Evolutionary conservation across 2,888 invertebrate genomes (phyloP), one percentile per base, ranked within the genome.

Genomic region (Brachyptera risi): DNA sequence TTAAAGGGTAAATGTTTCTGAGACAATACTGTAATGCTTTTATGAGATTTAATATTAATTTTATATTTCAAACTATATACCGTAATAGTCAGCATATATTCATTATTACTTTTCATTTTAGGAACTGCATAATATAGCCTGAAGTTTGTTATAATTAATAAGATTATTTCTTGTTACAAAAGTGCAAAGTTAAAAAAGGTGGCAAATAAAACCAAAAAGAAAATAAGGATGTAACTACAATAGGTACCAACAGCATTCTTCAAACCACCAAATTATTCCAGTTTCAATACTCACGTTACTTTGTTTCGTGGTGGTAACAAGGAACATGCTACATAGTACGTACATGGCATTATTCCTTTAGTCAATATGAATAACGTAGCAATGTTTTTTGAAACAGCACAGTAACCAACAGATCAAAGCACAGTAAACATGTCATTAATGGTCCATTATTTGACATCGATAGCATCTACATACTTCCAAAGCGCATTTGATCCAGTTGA

Each of bases 131-230:
- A n/a, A n/a, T n/a, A n/a, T n/a, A n/a, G n/a, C n/a, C n/a, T n/a
- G n/a, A n/a, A n/a, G n/a, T n/a, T n/a, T n/a, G n/a, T n/a, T n/a
- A n/a, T n/a, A n/a, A n/a, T n/a, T n/a, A n/a, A n/a, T n/a, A n/a
- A n/a, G n/a, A n/a, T n/a, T n/a, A n/a, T n/a, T n/a, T n/a, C n/a
- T n/a, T n/a, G n/a, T n/a, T n/a, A n/a, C n/a, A n/a, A n/a, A n/a
- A n/a, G n/a, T n/a, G n/a, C n/a, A n/a, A n/a, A n/a, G n/a, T n/a
- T n/a, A n/a, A n/a, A n/a, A n/a, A n/a, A n/a, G n/a, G n/a, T n/a
- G n/a, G n/a, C n/a, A 60, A 63, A 44, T 51, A 58, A 57, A 35
- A 58, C 26, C 42, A 24, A 60, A 56, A 21, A 21, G 24, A 47
- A 56, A 56, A 27, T 35, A 23, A n/a, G n/a, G n/a, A n/a, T n/a